A percentile compares a stretch with the other conserved stretches of the same genome.
These are phyloP conservation scores for Gila robusta DNA, from an alignment of 2,797 vertebrate species.

Conservation along the genomic window DNA sequence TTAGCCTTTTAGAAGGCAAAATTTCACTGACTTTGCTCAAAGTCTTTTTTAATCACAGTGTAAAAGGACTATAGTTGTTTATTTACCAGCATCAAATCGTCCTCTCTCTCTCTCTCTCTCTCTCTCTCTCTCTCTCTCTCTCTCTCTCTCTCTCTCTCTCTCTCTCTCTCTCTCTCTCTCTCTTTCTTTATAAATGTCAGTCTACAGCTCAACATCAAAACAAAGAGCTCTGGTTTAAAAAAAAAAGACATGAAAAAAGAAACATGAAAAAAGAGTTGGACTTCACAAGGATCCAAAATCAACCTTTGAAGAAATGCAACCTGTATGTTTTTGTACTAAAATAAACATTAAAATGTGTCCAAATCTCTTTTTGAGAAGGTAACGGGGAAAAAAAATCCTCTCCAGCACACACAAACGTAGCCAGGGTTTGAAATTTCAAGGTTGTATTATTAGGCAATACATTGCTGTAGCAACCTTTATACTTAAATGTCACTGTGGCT, in stretches of 20 bases:
- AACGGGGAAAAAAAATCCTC: background rate
- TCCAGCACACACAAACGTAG: background rate
- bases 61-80: conserved; percentile 41
- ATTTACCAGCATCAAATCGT: conserved; percentile 29
- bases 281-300: conserved; percentile 50
- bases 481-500: background rate
- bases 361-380: background rate
- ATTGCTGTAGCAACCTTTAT: background rate
- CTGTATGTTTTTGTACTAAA: conserved; percentile 40
- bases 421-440: background rate
- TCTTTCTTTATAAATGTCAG: conserved; percentile 54
- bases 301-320: conserved; percentile 48
- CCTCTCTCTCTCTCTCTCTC: background rate
- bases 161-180: background rate
- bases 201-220: conserved; percentile 55
- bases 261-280: conserved; percentile 38
- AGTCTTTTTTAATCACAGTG: conserved; percentile 28
- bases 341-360: conserved; percentile 32
- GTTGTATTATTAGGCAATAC: background rate
- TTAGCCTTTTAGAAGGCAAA: conserved; percentile 21
- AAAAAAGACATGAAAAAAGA: conserved; percentile 21
- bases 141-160: background rate
- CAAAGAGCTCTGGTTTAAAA: conserved; percentile 49
- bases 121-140: background rate
- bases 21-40: conserved; percentile 30